phyloP scores from a whole-genome alignment of 2,797 vertebrate genomes.

The Falco rusticolus region DNA sequence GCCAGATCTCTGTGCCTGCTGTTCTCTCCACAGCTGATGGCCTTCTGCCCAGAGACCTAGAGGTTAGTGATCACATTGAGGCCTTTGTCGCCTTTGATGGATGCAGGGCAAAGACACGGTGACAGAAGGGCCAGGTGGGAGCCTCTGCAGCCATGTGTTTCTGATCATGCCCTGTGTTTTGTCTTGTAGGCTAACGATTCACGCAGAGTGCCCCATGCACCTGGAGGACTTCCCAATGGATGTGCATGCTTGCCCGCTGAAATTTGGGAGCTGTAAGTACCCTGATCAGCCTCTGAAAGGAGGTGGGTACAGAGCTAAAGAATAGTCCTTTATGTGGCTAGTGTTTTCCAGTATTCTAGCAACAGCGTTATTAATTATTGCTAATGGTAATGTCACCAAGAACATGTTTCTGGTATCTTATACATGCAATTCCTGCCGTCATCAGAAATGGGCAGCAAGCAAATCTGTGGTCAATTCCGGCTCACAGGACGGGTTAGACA shows the following conservation, averaged over 20 bases:
- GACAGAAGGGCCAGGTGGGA: neutral
- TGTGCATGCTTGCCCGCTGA: conserved; percentile 94
- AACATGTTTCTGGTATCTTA: neutral
- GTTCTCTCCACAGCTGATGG: neutral
- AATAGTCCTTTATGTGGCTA: neutral
- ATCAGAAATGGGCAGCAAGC: neutral
- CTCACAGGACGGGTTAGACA: neutral
- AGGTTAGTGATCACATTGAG: neutral
- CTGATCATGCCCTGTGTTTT: neutral
- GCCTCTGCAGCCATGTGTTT: neutral
- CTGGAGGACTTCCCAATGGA: conserved; percentile 99
- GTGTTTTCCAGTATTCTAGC: neutral
- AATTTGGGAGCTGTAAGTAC: conserved; percentile 97
- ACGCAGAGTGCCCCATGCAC: conserved; percentile 98
- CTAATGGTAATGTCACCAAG: neutral
- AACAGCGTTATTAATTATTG: neutral
- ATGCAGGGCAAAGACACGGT: neutral
- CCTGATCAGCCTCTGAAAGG: neutral
- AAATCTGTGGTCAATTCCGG: neutral
- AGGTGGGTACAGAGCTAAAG: neutral
- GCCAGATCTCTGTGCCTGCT: neutral
- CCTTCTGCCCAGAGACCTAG: neutral
- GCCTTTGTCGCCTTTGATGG: neutral
- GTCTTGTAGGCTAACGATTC: conserved; percentile 90
- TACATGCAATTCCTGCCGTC: neutral